A percentile compares a stretch with the other conserved stretches of the same genome.
Conservation (phyloP, 2,113 vertebrate species). For the Colius striatus region DNA sequence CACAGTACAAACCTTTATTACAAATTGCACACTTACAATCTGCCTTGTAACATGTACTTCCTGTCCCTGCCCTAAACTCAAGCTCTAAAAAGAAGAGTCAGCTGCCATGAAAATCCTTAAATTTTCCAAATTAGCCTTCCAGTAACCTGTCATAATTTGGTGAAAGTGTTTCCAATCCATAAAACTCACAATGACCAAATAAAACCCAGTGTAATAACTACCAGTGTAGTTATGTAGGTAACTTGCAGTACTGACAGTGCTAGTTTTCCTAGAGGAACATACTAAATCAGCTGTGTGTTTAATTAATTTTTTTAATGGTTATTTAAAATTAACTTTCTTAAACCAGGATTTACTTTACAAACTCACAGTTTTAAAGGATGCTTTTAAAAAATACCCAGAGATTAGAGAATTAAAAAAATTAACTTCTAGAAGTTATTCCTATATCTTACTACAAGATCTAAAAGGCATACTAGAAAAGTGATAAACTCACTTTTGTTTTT, state of each 20-base stretch:
- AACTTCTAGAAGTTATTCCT: neutral
- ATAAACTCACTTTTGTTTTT: neutral
- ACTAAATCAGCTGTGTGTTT: neutral
- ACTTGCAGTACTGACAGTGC: neutral
- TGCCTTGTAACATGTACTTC: neutral
- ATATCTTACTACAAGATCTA: neutral
- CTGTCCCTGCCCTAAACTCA: neutral
- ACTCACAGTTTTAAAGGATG: neutral
- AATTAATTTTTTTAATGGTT: neutral
- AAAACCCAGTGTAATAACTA: neutral
- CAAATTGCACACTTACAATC: neutral
- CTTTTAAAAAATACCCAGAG: neutral
- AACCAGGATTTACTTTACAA: neutral
- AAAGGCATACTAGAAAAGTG: neutral
- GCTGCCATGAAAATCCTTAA: slow-evolving; percentile 3
- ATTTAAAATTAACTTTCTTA: neutral
- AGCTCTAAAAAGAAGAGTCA: neutral
- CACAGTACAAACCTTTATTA: slow-evolving; percentile 45
- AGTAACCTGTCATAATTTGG: neutral
- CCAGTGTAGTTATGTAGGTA: neutral
- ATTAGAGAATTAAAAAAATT: neutral
- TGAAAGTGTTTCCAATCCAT: neutral
- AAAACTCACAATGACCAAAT: neutral
- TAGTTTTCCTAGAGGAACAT: neutral
- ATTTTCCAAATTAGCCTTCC: slow-evolving; percentile 12